Evolutionary conservation across 2,113 vertebrate genomes (phyloP).

Genomic region (Mola mola): DNA sequence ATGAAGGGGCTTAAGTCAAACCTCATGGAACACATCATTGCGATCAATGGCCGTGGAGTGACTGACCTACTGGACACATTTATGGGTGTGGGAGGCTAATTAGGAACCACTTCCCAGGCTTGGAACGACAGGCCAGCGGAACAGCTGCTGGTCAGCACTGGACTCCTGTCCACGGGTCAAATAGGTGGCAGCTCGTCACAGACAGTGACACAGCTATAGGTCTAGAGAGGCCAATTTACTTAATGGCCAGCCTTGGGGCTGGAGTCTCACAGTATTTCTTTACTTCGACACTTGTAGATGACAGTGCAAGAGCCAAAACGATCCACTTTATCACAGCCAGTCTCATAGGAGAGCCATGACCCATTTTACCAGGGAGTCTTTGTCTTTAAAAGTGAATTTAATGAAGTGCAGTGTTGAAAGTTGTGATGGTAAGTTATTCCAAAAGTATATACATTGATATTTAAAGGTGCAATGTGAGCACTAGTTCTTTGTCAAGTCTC

Average conservation of each 20-base stretch:
- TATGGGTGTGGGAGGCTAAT: slow-evolving; percentile 87
- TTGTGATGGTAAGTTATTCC: slow-evolving; percentile 17
- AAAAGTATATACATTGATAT: background rate
- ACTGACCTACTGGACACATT: slow-evolving; percentile 79
- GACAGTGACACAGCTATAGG: slow-evolving; percentile 78
- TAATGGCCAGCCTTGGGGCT: slow-evolving; percentile 77
- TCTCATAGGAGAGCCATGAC: slow-evolving; percentile 50
- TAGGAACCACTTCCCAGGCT: slow-evolving; percentile 83
- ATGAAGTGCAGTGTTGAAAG: slow-evolving; percentile 49
- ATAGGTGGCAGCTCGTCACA: slow-evolving; percentile 78
- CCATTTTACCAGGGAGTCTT: slow-evolving; percentile 33
- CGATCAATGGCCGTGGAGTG: slow-evolving; percentile 78
- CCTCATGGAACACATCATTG: slow-evolving; percentile 69
- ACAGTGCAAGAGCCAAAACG: slow-evolving; percentile 66
- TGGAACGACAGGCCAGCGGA: slow-evolving; percentile 73
- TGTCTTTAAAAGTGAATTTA: slow-evolving; percentile 61
- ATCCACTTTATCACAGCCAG: slow-evolving; percentile 67
- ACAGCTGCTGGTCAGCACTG: slow-evolving; percentile 84
- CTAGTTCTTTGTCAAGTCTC: too few species aligned
- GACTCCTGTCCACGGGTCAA: slow-evolving; percentile 80
- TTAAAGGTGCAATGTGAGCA: too few species aligned
- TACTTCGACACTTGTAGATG: slow-evolving; percentile 73
- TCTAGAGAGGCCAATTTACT: slow-evolving; percentile 81
- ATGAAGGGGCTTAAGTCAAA: slow-evolving; percentile 69
- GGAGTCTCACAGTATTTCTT: slow-evolving; percentile 70